Conservation (phyloP, 2,797 vertebrate species). For the Pipistrellus pygmaeus region DNA sequence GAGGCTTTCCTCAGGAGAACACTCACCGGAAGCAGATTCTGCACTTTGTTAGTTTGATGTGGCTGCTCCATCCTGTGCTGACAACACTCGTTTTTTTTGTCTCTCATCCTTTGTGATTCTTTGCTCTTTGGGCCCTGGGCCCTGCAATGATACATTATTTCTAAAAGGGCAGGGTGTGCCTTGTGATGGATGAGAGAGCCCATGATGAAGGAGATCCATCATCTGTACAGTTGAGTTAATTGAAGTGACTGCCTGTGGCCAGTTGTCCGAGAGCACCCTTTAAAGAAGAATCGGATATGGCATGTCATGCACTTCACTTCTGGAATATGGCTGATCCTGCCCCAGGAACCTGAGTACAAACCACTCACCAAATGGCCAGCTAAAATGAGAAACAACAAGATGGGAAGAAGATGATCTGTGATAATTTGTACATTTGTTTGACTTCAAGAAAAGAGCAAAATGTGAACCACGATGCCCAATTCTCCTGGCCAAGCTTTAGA, state of each 20-base stretch:
- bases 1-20: not conserved
- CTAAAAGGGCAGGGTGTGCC: conserved; percentile 38
- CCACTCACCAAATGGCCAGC: not conserved
- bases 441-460: not conserved
- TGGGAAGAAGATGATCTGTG: not conserved
- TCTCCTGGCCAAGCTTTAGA: not conserved
- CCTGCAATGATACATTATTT: conserved; percentile 55
- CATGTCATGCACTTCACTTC: conserved; percentile 1
- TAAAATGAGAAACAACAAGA: not conserved
- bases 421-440: not conserved
- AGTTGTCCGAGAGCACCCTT: conserved; percentile 32
- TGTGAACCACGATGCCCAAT: not conserved
- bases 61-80: not conserved
- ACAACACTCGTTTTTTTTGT: not conserved
- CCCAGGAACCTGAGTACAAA: not conserved
- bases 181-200: conserved; percentile 56
- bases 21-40: not conserved
- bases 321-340: not conserved
- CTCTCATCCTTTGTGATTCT: conserved; percentile 19
- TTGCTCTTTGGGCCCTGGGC: not conserved
- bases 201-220: conserved; percentile 45
- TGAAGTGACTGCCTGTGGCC: conserved; percentile 66
- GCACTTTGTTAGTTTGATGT: not conserved
- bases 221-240: conserved; percentile 51
- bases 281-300: conserved; percentile 30